Conservation (phyloP, 2,888 invertebrate genomes). For the Bimastos eiseni region DNA sequence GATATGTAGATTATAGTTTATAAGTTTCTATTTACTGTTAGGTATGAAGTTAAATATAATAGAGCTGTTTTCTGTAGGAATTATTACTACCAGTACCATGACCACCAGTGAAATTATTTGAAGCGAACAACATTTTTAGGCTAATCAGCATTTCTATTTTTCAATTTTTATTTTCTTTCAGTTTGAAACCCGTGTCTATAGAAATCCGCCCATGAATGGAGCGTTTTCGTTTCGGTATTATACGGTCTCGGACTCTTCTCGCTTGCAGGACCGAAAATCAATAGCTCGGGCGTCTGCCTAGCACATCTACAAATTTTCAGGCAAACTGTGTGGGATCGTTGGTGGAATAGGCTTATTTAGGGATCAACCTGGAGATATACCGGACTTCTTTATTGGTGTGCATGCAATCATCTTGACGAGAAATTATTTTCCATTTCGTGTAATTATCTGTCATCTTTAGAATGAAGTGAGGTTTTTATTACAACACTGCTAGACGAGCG, state of each 20-base stretch:
- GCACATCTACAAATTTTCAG: constrained; percentile 4
- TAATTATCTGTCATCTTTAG: constrained; percentile 13
- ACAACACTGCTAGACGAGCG: too few species aligned
- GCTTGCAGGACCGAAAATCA: constrained; percentile 13
- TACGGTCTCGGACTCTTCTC: not conserved
- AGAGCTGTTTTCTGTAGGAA: not conserved
- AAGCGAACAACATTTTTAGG: not conserved
- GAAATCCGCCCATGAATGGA: not conserved
- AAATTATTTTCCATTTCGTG: constrained; percentile 7
- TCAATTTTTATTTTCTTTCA: not conserved
- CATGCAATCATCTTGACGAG: not conserved
- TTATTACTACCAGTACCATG: not conserved
- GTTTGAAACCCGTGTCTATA: constrained; percentile 4
- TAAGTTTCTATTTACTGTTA: not conserved
- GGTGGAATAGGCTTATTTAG: constrained; percentile 13
- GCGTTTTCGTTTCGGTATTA: constrained; percentile 6
- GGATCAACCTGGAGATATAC: not conserved
- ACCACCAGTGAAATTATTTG: not conserved
- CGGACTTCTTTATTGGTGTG: constrained; percentile 6
- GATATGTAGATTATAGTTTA: not conserved
- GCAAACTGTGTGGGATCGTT: not conserved
- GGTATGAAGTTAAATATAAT: not conserved
- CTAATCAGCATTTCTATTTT: not conserved
- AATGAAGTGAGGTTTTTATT: not conserved
- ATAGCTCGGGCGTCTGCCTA: not conserved